Conservation (phyloP, 2,113 vertebrate species). For the Ceyx cyanopectus region DNA sequence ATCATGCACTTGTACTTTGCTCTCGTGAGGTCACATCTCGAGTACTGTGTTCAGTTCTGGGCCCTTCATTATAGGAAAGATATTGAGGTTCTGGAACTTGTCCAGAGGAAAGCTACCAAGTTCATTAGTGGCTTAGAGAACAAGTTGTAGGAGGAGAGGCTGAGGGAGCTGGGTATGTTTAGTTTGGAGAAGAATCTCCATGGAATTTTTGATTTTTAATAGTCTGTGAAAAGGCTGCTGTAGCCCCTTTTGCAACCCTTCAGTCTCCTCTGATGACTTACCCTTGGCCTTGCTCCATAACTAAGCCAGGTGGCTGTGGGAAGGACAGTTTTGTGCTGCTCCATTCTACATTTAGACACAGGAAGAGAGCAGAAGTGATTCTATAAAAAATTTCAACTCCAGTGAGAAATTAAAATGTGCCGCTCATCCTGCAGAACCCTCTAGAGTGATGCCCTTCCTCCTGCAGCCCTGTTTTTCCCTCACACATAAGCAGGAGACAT, state of each 20-base stretch:
- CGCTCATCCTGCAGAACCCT: background rate
- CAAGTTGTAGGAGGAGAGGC: no score
- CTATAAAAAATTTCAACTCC: slow-evolving; percentile 45
- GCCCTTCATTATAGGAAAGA: no score
- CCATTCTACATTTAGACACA: slow-evolving; percentile 23
- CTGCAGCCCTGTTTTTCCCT: background rate
- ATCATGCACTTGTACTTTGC: no score
- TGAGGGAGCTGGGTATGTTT: no score
- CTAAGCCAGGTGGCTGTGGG: slow-evolving; percentile 56
- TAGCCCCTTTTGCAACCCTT: background rate
- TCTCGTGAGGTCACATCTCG: no score
- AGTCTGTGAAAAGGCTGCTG: slow-evolving; percentile 10
- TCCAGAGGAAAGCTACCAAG: no score
- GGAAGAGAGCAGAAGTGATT: background rate
- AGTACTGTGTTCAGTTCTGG: no score
- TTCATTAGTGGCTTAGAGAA: no score
- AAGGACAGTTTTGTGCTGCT: background rate
- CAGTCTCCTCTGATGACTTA: background rate
- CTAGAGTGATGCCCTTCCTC: background rate
- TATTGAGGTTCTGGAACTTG: no score
- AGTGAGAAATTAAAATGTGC: slow-evolving; percentile 15
- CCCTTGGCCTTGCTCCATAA: background rate
- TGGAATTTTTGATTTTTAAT: background rate
- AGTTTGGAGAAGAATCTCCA: background rate
- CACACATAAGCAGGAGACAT: background rate